Evolutionary conservation across 2,888 invertebrate species (phyloP), one percentile per base, ranked within the genome.

Genomic region (Cremastinae sp.): DNA sequence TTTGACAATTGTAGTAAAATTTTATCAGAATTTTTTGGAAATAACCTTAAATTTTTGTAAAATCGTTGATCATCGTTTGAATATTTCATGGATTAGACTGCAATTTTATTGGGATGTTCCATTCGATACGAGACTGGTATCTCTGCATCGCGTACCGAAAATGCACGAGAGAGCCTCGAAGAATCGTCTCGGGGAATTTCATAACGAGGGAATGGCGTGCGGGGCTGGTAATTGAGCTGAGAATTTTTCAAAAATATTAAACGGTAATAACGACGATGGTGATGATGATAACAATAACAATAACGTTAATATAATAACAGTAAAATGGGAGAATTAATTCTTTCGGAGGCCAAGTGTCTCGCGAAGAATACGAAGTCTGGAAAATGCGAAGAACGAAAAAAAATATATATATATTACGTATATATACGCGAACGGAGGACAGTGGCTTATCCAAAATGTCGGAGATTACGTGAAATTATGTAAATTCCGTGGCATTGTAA

Each of bases 381-480:
- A 5, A 28, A 28, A 41, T 34, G 14, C 47, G 34, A 45, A 16
- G n/a, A n/a, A n/a, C n/a, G n/a, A n/a, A 28, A 7, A 45, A 59
- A 53, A 7, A 36, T 8, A 70, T 9, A 53, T 12, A 18, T 16
- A 41, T 12, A n/a, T 62, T 28, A 28, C 28, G 5, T 28, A 28
- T 28, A 28, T 28, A 28, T 28, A 28, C 2, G 2, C 28, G 28
- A 5, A 3, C 5, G 28, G 68, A 61, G 43, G 61, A 68, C 56
- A 75, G 70, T 64, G 56, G 73, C 68, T 68, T 68, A 82, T 74
- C 80, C 76, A 88, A 89, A 89, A 89, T 89, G 86, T 86, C 84
- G 84, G 88, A 88, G 89, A 89, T 89, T 89, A 88, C 87, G 86
- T 84, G 89, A 87, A 88, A 89, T 89, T 89, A 89, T 89, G 89